Base-by-base conservation (phyloP, 1,140 invertebrate species). In the Chymomyza costata region DNA sequence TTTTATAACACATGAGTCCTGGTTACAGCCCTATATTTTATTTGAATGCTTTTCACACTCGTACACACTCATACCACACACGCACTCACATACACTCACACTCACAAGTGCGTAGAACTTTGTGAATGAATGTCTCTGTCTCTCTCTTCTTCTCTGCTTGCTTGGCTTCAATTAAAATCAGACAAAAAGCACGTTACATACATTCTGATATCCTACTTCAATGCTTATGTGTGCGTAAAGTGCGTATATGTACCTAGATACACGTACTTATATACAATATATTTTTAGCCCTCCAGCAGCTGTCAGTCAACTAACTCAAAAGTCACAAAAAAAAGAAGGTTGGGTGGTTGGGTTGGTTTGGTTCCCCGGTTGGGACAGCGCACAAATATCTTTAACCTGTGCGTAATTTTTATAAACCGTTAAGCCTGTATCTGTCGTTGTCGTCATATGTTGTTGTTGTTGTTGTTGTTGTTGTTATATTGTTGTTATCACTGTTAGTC, bases 151-250 rank as follows among this genome's bases (percentile, higher is more conserved):
- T 3, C 3, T 34, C 32, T 34, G 3, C 11, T 34, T 34, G 8
- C 32, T 6, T 14, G 15, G 46, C 44, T 80, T 80, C 66, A 78
- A 71, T 78, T 78, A 78, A 78, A 71, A 67, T 71, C 63, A 71
- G 71, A 57, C 49, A 60, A 57, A 78, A 59, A 53, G 45, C 43
- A 45, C 21, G 8, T 46, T 18, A 38, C 28, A 37, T 21, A 52
- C 15, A 28, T 28, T 6, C 25, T 6, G 37, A 58, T 35, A 59
- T 56, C 53, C 45, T 35, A 15, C 52, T 73, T 53, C 49, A 58
- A 50, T 65, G 68, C 50, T 53, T 18, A 73, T 63, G 63, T 41
- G 54, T 53, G 68, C 68, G 63, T 73, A 63, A 71, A 57, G 63
- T 58, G 46, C 43, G 64, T 67, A 50, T 44, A 10, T n/a, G n/a